Evolutionary conservation across 2,113 vertebrate genomes (phyloP).

Genomic region (Speoplatyrhinus poulsoni): DNA sequence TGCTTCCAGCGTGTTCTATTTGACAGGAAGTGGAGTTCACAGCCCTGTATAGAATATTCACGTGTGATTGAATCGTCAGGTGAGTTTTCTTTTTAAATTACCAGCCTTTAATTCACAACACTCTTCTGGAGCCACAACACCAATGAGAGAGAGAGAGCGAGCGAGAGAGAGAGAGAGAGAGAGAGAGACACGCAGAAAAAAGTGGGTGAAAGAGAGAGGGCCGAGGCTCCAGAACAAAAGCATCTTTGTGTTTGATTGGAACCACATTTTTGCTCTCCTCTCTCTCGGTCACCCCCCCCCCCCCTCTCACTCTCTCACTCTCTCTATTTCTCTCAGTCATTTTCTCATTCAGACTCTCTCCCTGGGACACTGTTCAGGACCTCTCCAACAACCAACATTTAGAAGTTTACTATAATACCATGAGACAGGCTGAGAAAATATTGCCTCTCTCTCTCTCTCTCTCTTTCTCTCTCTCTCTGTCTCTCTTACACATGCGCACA

Average conservation of each 20-base stretch:
- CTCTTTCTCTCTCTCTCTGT: too few relatives aligned
- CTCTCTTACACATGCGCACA: neutral
- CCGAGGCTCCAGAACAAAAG: constrained; percentile 74
- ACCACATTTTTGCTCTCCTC: constrained; percentile 61
- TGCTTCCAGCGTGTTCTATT: too few relatives aligned
- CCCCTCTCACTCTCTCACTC: constrained; percentile 25
- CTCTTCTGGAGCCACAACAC: too few relatives aligned
- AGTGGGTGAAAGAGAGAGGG: constrained; percentile 44
- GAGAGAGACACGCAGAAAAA: constrained; percentile 20
- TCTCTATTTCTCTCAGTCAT: constrained; percentile 20
- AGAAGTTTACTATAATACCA: too few relatives aligned
- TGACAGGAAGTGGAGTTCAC: too few relatives aligned
- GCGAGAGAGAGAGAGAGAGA: constrained; percentile 2
- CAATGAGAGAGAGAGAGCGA: neutral
- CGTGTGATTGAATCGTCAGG: too few relatives aligned
- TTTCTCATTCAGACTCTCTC: constrained; percentile 11
- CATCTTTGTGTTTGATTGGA: constrained; percentile 74
- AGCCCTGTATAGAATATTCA: too few relatives aligned
- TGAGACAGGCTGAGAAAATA: neutral
- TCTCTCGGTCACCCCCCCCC: constrained; percentile 33
- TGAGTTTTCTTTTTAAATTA: too few relatives aligned
- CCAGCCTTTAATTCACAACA: too few relatives aligned
- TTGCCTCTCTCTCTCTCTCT: neutral
- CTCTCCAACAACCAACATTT: too few relatives aligned
- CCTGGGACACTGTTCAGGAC: neutral